A percentile compares a stretch with the other conserved stretches of the same genome.
Conservation (phyloP, 2,113 vertebrate species). For the Polypterus senegalus region DNA sequence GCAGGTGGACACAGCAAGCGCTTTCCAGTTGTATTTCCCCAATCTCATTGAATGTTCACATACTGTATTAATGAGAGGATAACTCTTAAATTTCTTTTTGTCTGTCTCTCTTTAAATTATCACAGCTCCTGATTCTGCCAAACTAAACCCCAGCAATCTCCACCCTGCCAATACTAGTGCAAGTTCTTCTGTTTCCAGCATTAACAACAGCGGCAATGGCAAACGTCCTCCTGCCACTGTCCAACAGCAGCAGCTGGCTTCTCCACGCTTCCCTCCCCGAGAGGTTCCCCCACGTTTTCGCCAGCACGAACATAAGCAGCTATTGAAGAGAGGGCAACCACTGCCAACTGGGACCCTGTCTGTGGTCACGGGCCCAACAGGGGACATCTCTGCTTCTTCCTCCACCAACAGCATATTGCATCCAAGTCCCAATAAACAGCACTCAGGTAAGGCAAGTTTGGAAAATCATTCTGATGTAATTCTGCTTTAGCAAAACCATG, state of each 20-base stretch:
- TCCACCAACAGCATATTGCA: conserved; percentile 35
- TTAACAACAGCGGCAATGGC: conserved; percentile 80
- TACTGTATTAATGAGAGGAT: no score
- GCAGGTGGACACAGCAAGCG: no score
- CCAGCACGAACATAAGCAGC: conserved; percentile 96
- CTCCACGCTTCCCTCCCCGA: conserved; percentile 80
- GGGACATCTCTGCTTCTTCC: conserved; percentile 48
- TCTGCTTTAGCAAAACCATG: no score
- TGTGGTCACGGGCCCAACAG: conserved; percentile 49
- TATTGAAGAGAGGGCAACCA: conserved; percentile 90
- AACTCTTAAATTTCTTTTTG: not conserved
- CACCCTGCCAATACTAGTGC: conserved; percentile 69
- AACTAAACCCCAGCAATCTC: conserved; percentile 80
- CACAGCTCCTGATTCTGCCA: conserved; percentile 88
- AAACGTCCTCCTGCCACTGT: conserved; percentile 55
- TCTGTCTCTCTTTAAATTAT: conserved; percentile 14
- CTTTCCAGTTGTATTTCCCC: no score
- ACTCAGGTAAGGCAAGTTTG: conserved; percentile 53
- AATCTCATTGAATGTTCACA: no score
- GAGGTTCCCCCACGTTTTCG: conserved; percentile 95
- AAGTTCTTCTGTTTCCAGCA: conserved; percentile 69
- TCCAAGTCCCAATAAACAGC: conserved; percentile 57
- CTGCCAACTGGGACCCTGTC: conserved; percentile 65
- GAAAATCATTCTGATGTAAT: no score
- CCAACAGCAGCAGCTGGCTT: conserved; percentile 49